Evolutionary conservation across 1,140 invertebrate genomes (phyloP).

Genomic region (Solen grandis): DNA sequence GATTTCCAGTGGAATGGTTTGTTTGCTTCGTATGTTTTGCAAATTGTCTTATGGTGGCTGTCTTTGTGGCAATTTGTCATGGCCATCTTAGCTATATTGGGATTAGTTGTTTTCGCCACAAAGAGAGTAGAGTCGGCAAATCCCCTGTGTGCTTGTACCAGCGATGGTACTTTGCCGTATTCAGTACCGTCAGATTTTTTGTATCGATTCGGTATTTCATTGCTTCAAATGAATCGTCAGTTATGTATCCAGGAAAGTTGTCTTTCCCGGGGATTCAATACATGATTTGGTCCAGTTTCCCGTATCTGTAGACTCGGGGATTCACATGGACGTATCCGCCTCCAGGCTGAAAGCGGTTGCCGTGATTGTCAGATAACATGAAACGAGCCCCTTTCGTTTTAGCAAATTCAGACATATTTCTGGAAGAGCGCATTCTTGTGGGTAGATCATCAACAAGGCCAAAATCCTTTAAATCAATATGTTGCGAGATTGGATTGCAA

Average conservation of each 20-base stretch:
- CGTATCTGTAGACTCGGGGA: slow-evolving; percentile 28
- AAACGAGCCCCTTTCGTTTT: slow-evolving; percentile 59
- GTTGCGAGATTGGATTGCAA: slow-evolving; percentile 69
- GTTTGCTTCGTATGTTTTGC: slow-evolving; percentile 48
- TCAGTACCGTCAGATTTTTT: slow-evolving; percentile 49
- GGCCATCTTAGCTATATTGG: slow-evolving; percentile 52
- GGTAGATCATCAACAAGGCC: slow-evolving; percentile 67
- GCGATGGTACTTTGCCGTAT: slow-evolving; percentile 70
- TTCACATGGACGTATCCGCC: slow-evolving; percentile 38
- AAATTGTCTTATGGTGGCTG: too few species aligned
- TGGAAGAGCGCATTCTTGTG: slow-evolving; percentile 43
- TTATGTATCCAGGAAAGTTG: slow-evolving; percentile 67
- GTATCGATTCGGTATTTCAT: slow-evolving; percentile 26
- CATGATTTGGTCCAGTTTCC: slow-evolving; percentile 69
- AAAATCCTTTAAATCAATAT: slow-evolving; percentile 57
- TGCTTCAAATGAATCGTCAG: slow-evolving; percentile 62
- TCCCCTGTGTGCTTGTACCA: slow-evolving; percentile 64
- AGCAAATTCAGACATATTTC: slow-evolving; percentile 37
- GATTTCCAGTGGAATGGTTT: slow-evolving; percentile 73
- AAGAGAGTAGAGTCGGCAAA: slow-evolving; percentile 70
- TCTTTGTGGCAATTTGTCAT: slow-evolving; percentile 24
- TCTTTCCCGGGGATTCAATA: slow-evolving; percentile 72
- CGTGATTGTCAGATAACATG: slow-evolving; percentile 27
- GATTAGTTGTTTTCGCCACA: slow-evolving; percentile 66
- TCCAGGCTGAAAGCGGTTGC: slow-evolving; percentile 14